phyloP scores from a whole-genome alignment of 2,113 vertebrate species.

The Halichoeres trimaculatus region DNA sequence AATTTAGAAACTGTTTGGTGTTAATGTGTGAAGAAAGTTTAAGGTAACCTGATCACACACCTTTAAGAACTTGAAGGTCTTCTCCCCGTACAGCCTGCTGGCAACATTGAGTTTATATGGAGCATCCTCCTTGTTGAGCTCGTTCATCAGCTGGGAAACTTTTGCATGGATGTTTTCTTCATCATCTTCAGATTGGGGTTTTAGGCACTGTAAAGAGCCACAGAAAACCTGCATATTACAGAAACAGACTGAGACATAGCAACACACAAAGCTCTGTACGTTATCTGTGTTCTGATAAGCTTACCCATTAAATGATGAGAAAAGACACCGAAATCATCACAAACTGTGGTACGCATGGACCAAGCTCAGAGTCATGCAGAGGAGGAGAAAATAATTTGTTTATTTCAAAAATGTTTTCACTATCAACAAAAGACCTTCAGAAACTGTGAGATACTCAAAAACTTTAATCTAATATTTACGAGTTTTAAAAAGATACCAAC shows the following conservation, averaged over 20 bases:
- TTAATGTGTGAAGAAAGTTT: too few species aligned
- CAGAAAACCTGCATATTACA: constrained; percentile 30
- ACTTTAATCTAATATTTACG: too few species aligned
- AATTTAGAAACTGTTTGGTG: too few species aligned
- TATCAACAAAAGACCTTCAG: too few species aligned
- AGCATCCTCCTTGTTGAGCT: constrained; percentile 81
- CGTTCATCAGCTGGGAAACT: constrained; percentile 80
- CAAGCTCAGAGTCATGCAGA: too few species aligned
- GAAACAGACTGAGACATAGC: constrained; percentile 5
- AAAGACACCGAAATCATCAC: not conserved
- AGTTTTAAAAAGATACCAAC: too few species aligned
- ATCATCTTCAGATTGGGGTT: constrained; percentile 32
- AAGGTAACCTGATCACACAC: constrained; percentile 68
- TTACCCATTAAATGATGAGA: not conserved
- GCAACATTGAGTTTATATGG: constrained; percentile 84
- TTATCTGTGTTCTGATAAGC: not conserved
- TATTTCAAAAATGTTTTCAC: too few species aligned
- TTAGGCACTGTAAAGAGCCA: constrained; percentile 55
- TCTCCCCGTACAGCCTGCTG: constrained; percentile 88
- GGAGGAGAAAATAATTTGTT: too few species aligned
- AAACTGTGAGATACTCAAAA: not conserved
- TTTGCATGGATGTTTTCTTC: constrained; percentile 74
- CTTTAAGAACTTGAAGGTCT: constrained; percentile 83
- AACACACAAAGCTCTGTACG: not conserved
- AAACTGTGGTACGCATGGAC: too few species aligned